phyloP scores from a whole-genome alignment of 1,140 invertebrate genomes.

The Drosophila mauritiana region DNA sequence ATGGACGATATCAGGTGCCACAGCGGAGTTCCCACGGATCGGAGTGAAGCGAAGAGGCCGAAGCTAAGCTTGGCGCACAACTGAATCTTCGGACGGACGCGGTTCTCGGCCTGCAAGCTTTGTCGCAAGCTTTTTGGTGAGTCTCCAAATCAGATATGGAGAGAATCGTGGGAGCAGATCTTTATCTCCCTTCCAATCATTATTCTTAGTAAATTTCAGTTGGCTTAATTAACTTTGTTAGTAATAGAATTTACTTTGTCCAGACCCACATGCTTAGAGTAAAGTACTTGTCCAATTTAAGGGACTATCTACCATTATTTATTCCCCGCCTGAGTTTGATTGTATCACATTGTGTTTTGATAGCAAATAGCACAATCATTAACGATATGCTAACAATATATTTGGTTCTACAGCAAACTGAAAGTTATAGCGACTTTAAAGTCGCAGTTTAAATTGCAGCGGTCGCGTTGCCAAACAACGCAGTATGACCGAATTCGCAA shows the following conservation, averaged over 20 bases:
- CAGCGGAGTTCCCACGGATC: slow-evolving; percentile 43
- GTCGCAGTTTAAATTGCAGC: neutral
- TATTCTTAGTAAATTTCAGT: too few relatives aligned
- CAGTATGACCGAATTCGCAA: slow-evolving; percentile 7
- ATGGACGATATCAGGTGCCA: slow-evolving; percentile 19
- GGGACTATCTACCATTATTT: too few relatives aligned
- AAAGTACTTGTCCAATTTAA: too few relatives aligned
- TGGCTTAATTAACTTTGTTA: too few relatives aligned
- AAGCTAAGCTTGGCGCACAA: slow-evolving; percentile 53
- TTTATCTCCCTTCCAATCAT: neutral
- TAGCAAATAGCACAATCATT: too few relatives aligned
- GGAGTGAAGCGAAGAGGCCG: slow-evolving; percentile 18
- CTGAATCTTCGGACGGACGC: slow-evolving; percentile 27
- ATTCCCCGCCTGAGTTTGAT: too few relatives aligned
- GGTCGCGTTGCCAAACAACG: neutral
- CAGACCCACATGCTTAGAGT: too few relatives aligned
- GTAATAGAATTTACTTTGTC: too few relatives aligned
- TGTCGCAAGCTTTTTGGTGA: slow-evolving; percentile 21
- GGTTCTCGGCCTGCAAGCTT: slow-evolving; percentile 40
- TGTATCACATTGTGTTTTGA: neutral
- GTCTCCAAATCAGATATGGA: slow-evolving; percentile 1
- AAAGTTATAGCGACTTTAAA: neutral
- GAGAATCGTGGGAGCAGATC: neutral
- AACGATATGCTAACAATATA: too few relatives aligned
- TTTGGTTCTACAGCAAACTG: too few relatives aligned